Conservation (phyloP, 2,113 vertebrate species). For the Atrichornis clamosus region DNA sequence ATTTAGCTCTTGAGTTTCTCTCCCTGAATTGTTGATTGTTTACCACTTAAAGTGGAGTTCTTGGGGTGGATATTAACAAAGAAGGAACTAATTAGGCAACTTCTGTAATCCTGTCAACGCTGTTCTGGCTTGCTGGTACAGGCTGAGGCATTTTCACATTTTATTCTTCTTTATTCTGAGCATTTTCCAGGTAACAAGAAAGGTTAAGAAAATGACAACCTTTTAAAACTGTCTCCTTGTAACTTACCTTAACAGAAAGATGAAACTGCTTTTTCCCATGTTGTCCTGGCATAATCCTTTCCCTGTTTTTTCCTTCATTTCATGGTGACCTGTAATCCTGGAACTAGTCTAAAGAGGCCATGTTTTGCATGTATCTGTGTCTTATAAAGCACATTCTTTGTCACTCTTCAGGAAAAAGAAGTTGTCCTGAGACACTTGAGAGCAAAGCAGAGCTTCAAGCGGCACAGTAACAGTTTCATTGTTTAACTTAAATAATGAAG, state of each 20-base stretch:
- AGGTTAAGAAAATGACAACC: not conserved
- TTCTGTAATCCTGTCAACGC: conserved; percentile 53
- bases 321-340: not conserved
- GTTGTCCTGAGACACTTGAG: conserved; percentile 36
- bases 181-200: not conserved
- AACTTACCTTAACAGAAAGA: not conserved
- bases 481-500: conserved; percentile 71
- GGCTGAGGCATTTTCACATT: conserved; percentile 9
- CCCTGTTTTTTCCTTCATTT: not conserved
- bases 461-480: conserved; percentile 63
- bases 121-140: conserved; percentile 25
- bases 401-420: conserved; percentile 28
- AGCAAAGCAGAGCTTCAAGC: conserved; percentile 29
- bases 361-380: conserved; percentile 42
- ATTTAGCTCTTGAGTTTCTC: not conserved
- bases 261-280: not conserved
- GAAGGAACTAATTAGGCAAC: conserved; percentile 56
- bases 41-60: not conserved
- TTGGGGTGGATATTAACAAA: conserved; percentile 49
- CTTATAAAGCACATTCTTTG: conserved; percentile 37
- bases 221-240: not conserved
- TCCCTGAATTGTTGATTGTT: not conserved
- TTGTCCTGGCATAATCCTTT: not conserved
- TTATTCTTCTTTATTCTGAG: not conserved
- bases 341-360: not conserved